Evolutionary conservation across 2,113 vertebrate species (phyloP).

Genomic region (Xiphorhynchus elegans): DNA sequence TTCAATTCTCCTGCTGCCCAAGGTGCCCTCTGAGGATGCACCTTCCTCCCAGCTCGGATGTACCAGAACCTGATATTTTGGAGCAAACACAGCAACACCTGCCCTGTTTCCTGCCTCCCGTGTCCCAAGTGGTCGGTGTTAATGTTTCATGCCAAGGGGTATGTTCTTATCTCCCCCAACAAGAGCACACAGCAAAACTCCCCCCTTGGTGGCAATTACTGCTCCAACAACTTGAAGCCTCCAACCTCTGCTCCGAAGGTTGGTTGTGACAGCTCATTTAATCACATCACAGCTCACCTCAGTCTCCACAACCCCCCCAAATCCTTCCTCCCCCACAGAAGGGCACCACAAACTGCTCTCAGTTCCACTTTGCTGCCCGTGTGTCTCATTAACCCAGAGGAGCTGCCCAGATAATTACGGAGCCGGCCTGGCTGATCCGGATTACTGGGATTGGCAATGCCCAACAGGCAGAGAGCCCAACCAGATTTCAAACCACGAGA

Average conservation of each 20-base stretch:
- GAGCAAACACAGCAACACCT: not conserved
- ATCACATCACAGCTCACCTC: not conserved
- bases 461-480: not conserved
- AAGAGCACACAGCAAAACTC: not conserved
- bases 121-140: not conserved
- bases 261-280: not conserved
- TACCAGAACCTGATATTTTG: not conserved
- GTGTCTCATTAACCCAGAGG: not conserved
- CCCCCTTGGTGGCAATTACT: not conserved
- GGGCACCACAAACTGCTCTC: not conserved
- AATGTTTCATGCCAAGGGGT: not conserved
- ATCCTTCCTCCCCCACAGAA: not conserved
- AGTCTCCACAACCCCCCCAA: not conserved
- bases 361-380: not conserved
- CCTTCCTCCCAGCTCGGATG: not conserved
- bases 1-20: not conserved
- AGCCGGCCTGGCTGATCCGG: not conserved
- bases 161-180: not conserved
- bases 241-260: not conserved
- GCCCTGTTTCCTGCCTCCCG: not conserved
- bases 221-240: not conserved
- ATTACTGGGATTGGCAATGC: not conserved
- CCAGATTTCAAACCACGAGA: not conserved
- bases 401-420: not conserved
- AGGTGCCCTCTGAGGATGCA: not conserved